Evolutionary conservation across 2,888 invertebrate species (phyloP).

Genomic region (Polylopha cassiicola): DNA sequence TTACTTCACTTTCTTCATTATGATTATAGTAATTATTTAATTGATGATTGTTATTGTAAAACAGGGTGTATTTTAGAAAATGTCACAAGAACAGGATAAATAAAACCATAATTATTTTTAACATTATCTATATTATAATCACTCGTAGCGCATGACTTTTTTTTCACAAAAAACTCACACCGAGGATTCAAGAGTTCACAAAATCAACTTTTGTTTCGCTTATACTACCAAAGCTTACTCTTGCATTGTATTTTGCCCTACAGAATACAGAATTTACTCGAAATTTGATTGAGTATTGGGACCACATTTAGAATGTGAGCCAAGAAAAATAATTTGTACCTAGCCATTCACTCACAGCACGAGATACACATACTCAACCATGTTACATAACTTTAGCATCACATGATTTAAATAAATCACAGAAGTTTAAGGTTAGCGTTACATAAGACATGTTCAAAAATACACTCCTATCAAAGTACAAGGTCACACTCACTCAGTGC

Average conservation of each 20-base stretch:
- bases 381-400: conserved; percentile 63
- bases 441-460: conserved; percentile 34
- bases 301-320: conserved; percentile 42
- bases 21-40: too few species aligned
- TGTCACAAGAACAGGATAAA: conserved; percentile 34
- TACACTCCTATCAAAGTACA: conserved; percentile 40
- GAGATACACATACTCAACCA: conserved; percentile 43
- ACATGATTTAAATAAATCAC: conserved; percentile 59
- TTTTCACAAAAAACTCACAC: conserved; percentile 60
- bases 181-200: conserved; percentile 36
- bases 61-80: too few species aligned
- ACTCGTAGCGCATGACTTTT: conserved; percentile 62
- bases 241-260: conserved; percentile 17
- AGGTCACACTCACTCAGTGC: conserved; percentile 38
- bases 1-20: too few species aligned
- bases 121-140: conserved; percentile 58
- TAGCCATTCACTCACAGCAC: conserved; percentile 44
- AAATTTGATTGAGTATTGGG: conserved; percentile 38
- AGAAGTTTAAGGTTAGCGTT: conserved; percentile 40
- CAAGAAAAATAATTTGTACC: conserved; percentile 37
- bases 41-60: too few species aligned
- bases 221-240: conserved; percentile 12
- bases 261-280: conserved; percentile 7
- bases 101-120: conserved; percentile 36
- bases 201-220: conserved; percentile 11